These are phyloP conservation scores for Brachionus angularis DNA, from an alignment of 1,140 invertebrate genomes.

Conservation along the genomic window DNA sequence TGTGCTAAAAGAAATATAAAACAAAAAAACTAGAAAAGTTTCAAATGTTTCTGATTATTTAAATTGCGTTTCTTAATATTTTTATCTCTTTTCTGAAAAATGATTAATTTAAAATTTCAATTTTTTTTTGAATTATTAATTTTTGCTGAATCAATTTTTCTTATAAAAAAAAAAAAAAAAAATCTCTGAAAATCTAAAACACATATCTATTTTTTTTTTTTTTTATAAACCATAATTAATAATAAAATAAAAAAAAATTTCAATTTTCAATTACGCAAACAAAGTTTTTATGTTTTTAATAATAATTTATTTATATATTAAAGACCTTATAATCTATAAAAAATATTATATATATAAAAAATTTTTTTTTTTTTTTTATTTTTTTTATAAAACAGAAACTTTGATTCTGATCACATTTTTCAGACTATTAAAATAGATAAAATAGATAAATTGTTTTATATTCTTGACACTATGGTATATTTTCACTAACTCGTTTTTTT, in stretches of 20 bases:
- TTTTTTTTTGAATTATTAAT: no score
- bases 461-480: constrained; percentile 15
- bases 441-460: no score
- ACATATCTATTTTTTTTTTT: no score
- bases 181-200: not conserved
- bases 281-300: not conserved
- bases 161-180: not conserved
- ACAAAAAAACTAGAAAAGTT: no score
- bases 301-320: no score
- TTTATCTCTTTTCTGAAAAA: no score
- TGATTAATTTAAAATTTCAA: not conserved
- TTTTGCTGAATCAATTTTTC: not conserved
- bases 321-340: no score
- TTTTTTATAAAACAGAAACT: constrained; percentile 9
- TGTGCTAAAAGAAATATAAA: no score
- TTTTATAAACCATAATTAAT: constrained; percentile 1
- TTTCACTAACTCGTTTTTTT: no score
- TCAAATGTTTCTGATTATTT: no score
- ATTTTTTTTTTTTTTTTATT: constrained; percentile 25
- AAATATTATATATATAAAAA: no score
- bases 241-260: not conserved
- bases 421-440: not conserved
- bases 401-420: constrained; percentile 40
- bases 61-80: no score
- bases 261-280: constrained; percentile 29